These are phyloP conservation scores for Trachelus stipa DNA, from an alignment of 2,888 invertebrate genomes.

Conservation along the genomic window DNA sequence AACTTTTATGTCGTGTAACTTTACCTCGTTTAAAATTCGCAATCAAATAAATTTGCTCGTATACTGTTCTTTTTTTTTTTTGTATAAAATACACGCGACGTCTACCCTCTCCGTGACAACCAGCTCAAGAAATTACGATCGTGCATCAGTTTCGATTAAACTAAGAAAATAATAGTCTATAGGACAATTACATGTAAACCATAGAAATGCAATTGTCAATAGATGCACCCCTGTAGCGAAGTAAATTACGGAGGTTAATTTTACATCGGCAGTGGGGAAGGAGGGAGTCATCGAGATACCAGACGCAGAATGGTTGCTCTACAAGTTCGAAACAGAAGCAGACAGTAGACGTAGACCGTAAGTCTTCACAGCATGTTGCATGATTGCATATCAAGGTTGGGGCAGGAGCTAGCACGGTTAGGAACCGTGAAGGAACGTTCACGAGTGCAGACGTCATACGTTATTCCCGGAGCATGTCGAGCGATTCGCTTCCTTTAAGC, in stretches of 20 bases:
- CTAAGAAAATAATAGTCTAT: not conserved
- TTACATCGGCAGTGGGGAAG: not conserved
- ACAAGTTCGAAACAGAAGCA: not conserved
- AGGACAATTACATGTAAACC: not conserved
- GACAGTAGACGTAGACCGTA: slow-evolving; percentile 2
- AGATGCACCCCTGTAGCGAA: not conserved
- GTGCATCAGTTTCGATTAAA: not conserved
- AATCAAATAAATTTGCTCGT: not conserved
- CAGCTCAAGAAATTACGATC: not conserved
- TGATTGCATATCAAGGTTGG: not conserved
- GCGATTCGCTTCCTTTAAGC: not conserved
- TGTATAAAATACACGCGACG: not conserved
- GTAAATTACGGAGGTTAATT: not conserved
- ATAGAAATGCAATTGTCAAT: not conserved
- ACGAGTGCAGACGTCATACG: not conserved
- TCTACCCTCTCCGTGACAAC: not conserved
- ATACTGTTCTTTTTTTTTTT: not conserved
- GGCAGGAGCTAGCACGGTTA: not conserved
- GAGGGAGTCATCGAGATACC: not conserved
- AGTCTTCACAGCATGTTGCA: slow-evolving; percentile 6
- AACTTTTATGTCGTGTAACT: no score
- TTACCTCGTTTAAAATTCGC: not conserved
- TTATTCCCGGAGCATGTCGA: not conserved
- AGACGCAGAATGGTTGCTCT: not conserved
- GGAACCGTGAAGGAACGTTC: not conserved